Evolutionary conservation across 2,888 invertebrate genomes (phyloP).

Genomic region (Xanthia togata): DNA sequence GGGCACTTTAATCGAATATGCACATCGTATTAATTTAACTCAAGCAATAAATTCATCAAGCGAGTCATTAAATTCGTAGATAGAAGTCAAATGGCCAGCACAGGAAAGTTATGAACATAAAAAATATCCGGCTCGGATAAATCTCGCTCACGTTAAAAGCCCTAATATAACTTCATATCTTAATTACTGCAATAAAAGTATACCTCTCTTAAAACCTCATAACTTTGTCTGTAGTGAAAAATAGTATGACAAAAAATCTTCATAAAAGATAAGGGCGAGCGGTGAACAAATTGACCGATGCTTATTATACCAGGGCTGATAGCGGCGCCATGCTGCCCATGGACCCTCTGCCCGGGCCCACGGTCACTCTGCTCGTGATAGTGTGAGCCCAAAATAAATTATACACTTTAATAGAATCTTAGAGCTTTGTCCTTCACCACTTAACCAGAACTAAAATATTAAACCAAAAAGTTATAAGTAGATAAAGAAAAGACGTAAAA

Average conservation of each 20-base stretch:
- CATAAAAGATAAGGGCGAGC: constrained; percentile 80
- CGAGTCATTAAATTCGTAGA: constrained; percentile 55
- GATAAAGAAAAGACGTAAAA: constrained; percentile 73
- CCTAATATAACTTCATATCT: constrained; percentile 85
- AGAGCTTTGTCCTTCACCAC: constrained; percentile 73
- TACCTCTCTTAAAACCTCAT: constrained; percentile 84
- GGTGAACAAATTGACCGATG: constrained; percentile 84
- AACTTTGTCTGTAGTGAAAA: constrained; percentile 84
- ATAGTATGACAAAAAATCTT: constrained; percentile 83
- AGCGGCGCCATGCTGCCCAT: constrained; percentile 74
- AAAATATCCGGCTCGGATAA: constrained; percentile 73
- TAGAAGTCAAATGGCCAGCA: constrained; percentile 54
- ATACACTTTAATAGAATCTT: constrained; percentile 80
- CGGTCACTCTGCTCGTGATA: constrained; percentile 71
- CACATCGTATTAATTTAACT: constrained; percentile 34
- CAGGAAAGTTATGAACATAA: constrained; percentile 72
- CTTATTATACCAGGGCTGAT: constrained; percentile 78
- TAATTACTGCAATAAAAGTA: constrained; percentile 88
- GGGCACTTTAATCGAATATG: constrained; percentile 27
- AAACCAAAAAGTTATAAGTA: constrained; percentile 63
- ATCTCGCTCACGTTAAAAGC: constrained; percentile 83
- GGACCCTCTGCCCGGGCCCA: constrained; percentile 68
- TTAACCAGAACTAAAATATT: constrained; percentile 65
- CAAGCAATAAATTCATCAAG: constrained; percentile 51
- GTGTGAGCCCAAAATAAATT: constrained; percentile 79